Conservation (phyloP, 2,113 vertebrate genomes). For the Limnothrissa miodon region DNA sequence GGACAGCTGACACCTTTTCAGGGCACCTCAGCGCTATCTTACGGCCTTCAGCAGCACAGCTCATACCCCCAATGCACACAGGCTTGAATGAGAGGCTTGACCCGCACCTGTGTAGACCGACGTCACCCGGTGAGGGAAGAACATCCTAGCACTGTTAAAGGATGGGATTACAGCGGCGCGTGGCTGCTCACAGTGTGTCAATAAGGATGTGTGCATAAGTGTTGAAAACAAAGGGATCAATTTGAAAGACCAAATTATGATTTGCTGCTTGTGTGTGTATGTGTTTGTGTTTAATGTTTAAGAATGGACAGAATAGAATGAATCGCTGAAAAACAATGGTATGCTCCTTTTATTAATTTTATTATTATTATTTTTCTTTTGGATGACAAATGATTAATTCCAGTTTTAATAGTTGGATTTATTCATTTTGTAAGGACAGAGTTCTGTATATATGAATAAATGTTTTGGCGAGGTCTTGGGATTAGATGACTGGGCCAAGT, state of each 20-base stretch:
- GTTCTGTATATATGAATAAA: neutral
- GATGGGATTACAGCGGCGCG: constrained; percentile 52
- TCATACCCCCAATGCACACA: neutral
- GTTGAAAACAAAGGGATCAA: neutral
- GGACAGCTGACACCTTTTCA: neutral
- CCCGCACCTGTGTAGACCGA: constrained; percentile 37
- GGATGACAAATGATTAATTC: neutral
- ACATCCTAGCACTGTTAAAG: constrained; percentile 64
- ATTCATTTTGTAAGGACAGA: neutral
- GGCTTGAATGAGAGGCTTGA: neutral
- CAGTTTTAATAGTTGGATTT: neutral
- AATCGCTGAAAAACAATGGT: neutral
- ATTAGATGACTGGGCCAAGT: neutral
- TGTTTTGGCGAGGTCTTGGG: neutral
- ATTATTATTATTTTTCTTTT: too few species aligned
- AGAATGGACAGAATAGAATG: neutral
- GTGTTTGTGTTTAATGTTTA: neutral
- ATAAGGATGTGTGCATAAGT: neutral
- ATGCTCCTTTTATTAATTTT: too few species aligned
- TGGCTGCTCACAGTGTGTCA: neutral
- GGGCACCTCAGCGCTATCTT: neutral
- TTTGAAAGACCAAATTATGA: neutral
- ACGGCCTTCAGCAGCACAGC: neutral
- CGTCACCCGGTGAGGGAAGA: constrained; percentile 50
- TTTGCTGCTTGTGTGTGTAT: neutral